These are phyloP conservation scores for Thripadectes ignobilis DNA, from an alignment of 2,797 vertebrate genomes.

Conservation along the genomic window DNA sequence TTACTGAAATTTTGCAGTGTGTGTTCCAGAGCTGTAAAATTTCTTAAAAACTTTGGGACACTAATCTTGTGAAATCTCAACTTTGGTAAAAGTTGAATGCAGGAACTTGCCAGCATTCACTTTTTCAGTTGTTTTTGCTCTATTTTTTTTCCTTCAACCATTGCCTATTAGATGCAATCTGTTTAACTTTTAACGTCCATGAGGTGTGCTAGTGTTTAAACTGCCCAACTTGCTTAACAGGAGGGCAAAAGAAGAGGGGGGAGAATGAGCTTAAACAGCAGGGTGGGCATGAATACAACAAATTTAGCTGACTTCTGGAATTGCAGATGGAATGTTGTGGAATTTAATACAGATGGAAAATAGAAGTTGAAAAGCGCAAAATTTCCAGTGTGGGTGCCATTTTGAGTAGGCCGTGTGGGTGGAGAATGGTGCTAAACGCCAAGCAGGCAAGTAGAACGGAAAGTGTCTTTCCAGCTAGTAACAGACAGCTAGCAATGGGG, in stretches of 20 bases:
- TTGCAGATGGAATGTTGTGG: slow-evolving; percentile 46
- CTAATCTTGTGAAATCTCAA: background rate
- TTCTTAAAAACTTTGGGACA: background rate
- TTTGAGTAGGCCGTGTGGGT: slow-evolving; percentile 44
- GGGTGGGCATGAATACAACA: background rate
- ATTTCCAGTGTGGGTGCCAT: slow-evolving; percentile 61
- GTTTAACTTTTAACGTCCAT: background rate
- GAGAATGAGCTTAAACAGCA: background rate
- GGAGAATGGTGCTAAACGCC: slow-evolving; percentile 43
- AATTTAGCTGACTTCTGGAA: slow-evolving; percentile 19
- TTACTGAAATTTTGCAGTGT: background rate
- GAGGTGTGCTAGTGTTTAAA: background rate
- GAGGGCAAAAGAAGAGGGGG: background rate
- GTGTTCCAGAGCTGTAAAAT: background rate
- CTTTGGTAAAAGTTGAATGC: background rate
- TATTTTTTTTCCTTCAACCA: background rate
- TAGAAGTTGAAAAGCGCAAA: background rate
- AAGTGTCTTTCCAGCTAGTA: background rate
- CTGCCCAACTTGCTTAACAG: background rate
- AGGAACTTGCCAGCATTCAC: background rate
- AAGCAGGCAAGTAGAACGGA: slow-evolving; percentile 6
- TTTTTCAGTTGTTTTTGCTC: background rate
- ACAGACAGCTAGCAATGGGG: background rate
- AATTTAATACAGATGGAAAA: slow-evolving; percentile 60
- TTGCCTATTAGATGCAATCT: background rate